Conservation (phyloP, 2,797 vertebrate genomes). For the Erithacus rubecula region DNA sequence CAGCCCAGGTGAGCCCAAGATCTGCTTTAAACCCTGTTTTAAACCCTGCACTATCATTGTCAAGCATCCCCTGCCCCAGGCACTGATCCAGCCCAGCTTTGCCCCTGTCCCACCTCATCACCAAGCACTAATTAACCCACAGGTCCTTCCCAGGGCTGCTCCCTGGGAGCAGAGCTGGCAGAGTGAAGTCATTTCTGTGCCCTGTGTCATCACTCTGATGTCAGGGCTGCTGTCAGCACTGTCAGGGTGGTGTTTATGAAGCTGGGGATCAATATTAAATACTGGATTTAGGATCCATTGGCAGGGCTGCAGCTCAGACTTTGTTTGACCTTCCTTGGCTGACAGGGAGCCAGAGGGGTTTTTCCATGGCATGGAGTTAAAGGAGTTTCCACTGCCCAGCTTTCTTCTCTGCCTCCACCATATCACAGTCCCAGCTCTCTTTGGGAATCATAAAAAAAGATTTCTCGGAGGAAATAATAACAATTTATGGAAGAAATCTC, state of each 20-base stretch:
- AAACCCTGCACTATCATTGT: rapidly evolving
- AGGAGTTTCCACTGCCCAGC: conserved; percentile 68
- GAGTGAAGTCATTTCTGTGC: neutral
- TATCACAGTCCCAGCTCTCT: rapidly evolving
- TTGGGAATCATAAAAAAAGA: neutral
- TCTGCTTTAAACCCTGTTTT: neutral
- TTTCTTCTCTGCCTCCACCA: neutral
- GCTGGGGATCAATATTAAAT: conserved; percentile 29
- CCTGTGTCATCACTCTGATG: conserved; percentile 29
- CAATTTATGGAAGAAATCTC: neutral
- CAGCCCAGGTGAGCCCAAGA: neutral
- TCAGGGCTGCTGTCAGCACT: conserved; percentile 3
- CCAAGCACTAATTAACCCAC: neutral
- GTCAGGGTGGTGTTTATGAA: neutral
- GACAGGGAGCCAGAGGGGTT: conserved; percentile 53
- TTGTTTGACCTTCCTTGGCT: conserved; percentile 5
- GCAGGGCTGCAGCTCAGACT: neutral
- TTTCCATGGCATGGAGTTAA: conserved; percentile 68
- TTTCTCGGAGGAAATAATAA: neutral
- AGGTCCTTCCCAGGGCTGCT: too few species aligned
- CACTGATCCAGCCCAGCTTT: neutral
- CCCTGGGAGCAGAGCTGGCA: neutral
- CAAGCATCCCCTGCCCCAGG: neutral
- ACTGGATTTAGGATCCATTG: conserved; percentile 31
- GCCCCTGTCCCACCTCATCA: neutral